Conservation (phyloP, 2,797 vertebrate genomes). For the Crenuchus spilurus region DNA sequence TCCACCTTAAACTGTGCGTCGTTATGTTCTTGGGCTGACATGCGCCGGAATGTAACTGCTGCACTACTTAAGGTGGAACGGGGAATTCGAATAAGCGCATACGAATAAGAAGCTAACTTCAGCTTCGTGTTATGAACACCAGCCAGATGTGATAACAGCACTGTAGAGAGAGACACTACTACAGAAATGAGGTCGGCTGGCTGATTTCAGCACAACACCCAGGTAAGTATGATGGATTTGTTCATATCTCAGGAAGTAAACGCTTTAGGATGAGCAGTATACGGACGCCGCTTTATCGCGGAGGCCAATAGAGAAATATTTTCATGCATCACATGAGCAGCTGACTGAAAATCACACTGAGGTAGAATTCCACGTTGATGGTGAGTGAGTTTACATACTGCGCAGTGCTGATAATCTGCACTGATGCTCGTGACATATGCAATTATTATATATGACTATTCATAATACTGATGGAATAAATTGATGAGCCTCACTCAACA, state of each 20-base stretch:
- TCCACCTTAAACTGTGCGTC: too few species aligned
- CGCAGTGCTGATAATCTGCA: background rate
- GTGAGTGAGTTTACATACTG: background rate
- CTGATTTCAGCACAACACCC: conserved; percentile 9
- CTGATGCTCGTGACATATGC: background rate
- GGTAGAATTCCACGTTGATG: too few species aligned
- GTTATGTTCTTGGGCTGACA: too few species aligned
- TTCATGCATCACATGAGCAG: background rate
- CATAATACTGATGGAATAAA: background rate
- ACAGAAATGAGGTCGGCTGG: conserved; percentile 32
- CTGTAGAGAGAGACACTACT: background rate
- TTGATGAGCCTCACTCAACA: background rate
- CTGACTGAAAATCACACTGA: too few species aligned
- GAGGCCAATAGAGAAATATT: too few species aligned
- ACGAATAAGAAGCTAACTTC: too few species aligned
- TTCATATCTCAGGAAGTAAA: background rate
- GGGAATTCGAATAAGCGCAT: too few species aligned
- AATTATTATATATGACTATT: background rate
- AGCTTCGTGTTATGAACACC: background rate
- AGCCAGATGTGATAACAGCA: conserved; percentile 14
- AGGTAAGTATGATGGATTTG: conserved; percentile 26
- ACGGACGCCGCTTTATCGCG: too few species aligned
- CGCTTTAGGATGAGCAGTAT: too few species aligned
- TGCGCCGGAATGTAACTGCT: too few species aligned
- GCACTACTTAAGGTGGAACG: too few species aligned